Evolutionary conservation across 1,140 invertebrate genomes (phyloP).

Genomic region (Zaprionus ornatus): DNA sequence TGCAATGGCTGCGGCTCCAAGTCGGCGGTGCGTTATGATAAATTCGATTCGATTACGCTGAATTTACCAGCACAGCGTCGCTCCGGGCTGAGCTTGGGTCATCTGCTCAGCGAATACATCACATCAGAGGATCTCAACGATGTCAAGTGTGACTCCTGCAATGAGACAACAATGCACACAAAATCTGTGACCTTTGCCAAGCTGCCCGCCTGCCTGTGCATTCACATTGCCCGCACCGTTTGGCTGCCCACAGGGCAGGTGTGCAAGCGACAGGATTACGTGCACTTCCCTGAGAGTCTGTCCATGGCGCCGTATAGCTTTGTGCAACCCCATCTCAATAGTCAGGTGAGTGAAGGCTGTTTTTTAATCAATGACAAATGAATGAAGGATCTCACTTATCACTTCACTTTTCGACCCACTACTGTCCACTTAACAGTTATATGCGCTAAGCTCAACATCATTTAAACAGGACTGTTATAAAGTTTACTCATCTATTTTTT

Average conservation of each 20-base stretch:
- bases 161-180: constrained; percentile 87
- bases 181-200: constrained; percentile 95
- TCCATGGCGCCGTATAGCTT: constrained; percentile 91
- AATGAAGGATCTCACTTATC: too few species aligned
- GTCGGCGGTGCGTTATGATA: constrained; percentile 94
- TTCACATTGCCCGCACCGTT: constrained; percentile 94
- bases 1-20: constrained; percentile 92
- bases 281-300: constrained; percentile 93
- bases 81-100: constrained; percentile 83
- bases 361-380: too few species aligned
- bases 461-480: too few species aligned
- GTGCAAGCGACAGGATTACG: constrained; percentile 93
- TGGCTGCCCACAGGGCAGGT: constrained; percentile 90
- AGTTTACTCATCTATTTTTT: too few species aligned
- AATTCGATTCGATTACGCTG: constrained; percentile 94
- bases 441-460: too few species aligned
- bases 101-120: constrained; percentile 92
- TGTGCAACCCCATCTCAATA: constrained; percentile 85
- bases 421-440: too few species aligned
- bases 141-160: constrained; percentile 93
- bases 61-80: constrained; percentile 86
- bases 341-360: constrained; percentile 74
- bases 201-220: constrained; percentile 84
- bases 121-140: constrained; percentile 92
- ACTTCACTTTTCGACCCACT: too few species aligned